These are phyloP conservation scores for Chaunax sp. DNA, from an alignment of 2,797 vertebrate genomes.

Conservation along the genomic window DNA sequence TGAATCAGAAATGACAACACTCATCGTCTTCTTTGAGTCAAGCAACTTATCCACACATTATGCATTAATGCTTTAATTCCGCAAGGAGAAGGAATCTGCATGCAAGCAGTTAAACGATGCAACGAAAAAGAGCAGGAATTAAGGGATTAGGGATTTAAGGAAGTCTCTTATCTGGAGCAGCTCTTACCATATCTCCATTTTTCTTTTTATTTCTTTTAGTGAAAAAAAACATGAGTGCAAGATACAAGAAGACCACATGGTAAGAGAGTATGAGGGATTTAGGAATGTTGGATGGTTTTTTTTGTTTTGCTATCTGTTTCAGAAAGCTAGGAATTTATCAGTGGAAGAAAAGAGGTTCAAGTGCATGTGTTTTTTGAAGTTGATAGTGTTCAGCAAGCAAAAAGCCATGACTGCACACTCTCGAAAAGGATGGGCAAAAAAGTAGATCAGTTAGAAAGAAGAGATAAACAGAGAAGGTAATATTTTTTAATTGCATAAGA, in stretches of 20 bases:
- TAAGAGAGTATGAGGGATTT: constrained; percentile 11
- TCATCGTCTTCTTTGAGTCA: constrained; percentile 25
- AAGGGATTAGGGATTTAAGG: constrained; percentile 54
- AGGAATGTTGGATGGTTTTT: constrained; percentile 18
- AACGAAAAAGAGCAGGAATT: constrained; percentile 35
- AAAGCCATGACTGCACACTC: constrained; percentile 38
- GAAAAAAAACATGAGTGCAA: constrained; percentile 9
- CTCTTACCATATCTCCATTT: constrained; percentile 5
- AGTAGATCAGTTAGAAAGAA: background rate
- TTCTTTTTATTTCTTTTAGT: background rate
- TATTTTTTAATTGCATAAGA: too few relatives aligned
- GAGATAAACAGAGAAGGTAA: background rate
- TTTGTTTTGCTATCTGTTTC: constrained; percentile 35
- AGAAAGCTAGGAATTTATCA: constrained; percentile 49
- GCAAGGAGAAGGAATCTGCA: constrained; percentile 49
- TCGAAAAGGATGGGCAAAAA: background rate
- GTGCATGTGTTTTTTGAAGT: constrained; percentile 49
- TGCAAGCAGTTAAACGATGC: constrained; percentile 37
- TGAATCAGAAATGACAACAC: constrained; percentile 13
- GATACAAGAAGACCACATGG: background rate
- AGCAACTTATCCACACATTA: constrained; percentile 45
- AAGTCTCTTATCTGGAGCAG: constrained; percentile 59
- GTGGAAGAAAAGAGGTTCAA: constrained; percentile 21
- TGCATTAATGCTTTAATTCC: constrained; percentile 48
- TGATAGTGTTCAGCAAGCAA: constrained; percentile 34